Base-by-base conservation (phyloP, 2,888 invertebrate genomes). In the Drosophila imparisetae region DNA sequence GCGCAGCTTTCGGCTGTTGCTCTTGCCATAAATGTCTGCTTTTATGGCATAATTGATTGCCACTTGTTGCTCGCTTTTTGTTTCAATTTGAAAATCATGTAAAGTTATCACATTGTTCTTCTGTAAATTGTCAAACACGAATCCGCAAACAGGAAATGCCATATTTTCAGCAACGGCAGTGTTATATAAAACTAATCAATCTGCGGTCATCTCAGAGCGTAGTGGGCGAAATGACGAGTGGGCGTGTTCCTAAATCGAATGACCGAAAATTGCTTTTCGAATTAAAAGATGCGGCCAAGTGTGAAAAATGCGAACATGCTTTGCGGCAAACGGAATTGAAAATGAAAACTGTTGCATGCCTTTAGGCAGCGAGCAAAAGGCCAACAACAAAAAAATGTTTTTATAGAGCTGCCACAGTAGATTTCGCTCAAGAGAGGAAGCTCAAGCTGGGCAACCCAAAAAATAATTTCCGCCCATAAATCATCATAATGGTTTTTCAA, bases 391-490 rank as follows among this genome's bases (percentile, higher is more conserved):
- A 58, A 50, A 21, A 24, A 45, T 45, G 48, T 65, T 67, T 53
- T 57, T 42, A 45, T 30, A 63, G 38, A 59, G 50, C 13, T 13
- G 15, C 6, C 30, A 8, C n/a, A 40, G 27, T 27, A 30, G 15
- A 40, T 36, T 21, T 32, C 7, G 24, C 21, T 24, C 52, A 27
- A 30, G 5, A 24, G 8, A 15, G 15, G 15, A 24, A 24, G 45
- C 45, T 45, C 53, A 64, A 52, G 50, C 55, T 29, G 49, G 59
- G 40, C 42, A 24, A 38, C 55, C 38, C 80, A 66, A 63, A 83
- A 89, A 81, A 89, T 89, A 82, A 89, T 85, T 87, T 85, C 90
- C 90, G 82, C 77, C 72, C 82, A 85, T 89, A 89, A 85, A 85
- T 89, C 85, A 85, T 85, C 82, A 79, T 84, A 84, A 89, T 87